These are phyloP conservation scores for Coelopa pilipes DNA, from an alignment of 2,888 invertebrate genomes.

Conservation along the genomic window DNA sequence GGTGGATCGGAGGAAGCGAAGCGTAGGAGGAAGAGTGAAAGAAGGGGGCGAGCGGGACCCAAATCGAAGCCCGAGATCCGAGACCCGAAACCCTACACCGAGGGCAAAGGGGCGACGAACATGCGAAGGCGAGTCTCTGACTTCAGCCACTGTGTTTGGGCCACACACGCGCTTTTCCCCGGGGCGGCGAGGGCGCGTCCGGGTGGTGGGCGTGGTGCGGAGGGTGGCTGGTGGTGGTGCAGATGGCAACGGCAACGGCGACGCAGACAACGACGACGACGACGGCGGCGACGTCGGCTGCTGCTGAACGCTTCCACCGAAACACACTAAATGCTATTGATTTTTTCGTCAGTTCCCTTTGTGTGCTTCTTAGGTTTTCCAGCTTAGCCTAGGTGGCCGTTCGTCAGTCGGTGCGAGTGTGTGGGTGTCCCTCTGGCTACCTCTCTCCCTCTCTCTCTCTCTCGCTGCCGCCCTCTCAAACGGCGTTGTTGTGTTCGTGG, in stretches of 20 bases:
- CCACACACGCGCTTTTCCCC: too few relatives aligned
- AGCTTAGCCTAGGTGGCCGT: slow-evolving; percentile 8
- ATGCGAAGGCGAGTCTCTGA: background rate
- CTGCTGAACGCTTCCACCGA: background rate
- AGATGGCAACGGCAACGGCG: background rate
- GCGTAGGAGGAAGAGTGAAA: too few relatives aligned
- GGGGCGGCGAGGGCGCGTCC: background rate
- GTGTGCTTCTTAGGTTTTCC: background rate
- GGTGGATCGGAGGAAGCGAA: too few relatives aligned
- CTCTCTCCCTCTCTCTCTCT: too few relatives aligned
- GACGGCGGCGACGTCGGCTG: slow-evolving; percentile 6
- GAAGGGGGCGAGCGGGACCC: too few relatives aligned
- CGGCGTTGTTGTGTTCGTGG: slow-evolving; percentile 18
- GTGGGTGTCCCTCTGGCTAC: slow-evolving; percentile 20
- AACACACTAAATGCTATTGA: slow-evolving; percentile 28
- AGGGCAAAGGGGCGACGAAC: background rate
- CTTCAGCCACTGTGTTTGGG: slow-evolving; percentile 7
- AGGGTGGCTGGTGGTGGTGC: background rate
- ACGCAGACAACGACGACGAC: slow-evolving; percentile 13
- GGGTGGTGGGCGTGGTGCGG: background rate
- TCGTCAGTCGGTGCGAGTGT: slow-evolving; percentile 16
- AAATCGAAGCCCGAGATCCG: too few relatives aligned
- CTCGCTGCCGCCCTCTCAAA: too few relatives aligned
- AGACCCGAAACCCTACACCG: too few relatives aligned
- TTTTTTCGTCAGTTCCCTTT: slow-evolving; percentile 22